Percentiles rank a stretch among this genome's conserved stretches.
Evolutionary conservation across 1,140 invertebrate genomes (phyloP).

Genomic region (Diorhabda sublineata): DNA sequence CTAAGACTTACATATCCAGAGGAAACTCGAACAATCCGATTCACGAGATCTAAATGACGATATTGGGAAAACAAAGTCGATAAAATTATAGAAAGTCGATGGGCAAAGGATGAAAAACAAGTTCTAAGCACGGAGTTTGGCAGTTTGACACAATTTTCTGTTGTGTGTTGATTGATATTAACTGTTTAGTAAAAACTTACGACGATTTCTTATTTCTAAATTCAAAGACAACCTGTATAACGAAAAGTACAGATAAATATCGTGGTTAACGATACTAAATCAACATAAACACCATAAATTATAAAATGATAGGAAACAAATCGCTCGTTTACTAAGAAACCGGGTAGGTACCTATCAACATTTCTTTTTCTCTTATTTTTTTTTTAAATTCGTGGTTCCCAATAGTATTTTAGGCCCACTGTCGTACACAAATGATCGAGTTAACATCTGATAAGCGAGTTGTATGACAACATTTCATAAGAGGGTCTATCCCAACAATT

Average conservation of each 20-base stretch:
- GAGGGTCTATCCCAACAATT: slow-evolving; percentile 34
- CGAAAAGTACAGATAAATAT: neutral
- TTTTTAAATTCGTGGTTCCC: neutral
- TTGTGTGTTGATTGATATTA: too few relatives aligned
- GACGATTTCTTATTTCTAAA: too few relatives aligned
- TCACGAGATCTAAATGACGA: too few relatives aligned
- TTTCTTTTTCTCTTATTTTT: neutral
- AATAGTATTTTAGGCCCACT: slow-evolving; percentile 1
- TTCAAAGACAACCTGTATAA: neutral
- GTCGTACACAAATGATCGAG: slow-evolving; percentile 29
- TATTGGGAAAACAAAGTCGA: too few relatives aligned
- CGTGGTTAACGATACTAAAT: neutral
- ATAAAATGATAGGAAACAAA: slow-evolving; percentile 3
- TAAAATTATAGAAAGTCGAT: too few relatives aligned
- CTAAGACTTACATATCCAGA: too few relatives aligned
- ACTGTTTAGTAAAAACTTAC: too few relatives aligned
- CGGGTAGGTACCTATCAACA: neutral
- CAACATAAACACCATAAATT: slow-evolving; percentile 2
- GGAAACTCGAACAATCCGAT: too few relatives aligned
- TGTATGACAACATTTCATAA: slow-evolving; percentile 42
- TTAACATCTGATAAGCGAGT: slow-evolving; percentile 38
- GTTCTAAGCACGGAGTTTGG: too few relatives aligned
- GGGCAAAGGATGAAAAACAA: too few relatives aligned
- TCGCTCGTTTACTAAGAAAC: neutral
- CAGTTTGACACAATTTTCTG: too few relatives aligned